phyloP scores from a whole-genome alignment of 2,113 vertebrate species.

The Steatornis caripensis region DNA sequence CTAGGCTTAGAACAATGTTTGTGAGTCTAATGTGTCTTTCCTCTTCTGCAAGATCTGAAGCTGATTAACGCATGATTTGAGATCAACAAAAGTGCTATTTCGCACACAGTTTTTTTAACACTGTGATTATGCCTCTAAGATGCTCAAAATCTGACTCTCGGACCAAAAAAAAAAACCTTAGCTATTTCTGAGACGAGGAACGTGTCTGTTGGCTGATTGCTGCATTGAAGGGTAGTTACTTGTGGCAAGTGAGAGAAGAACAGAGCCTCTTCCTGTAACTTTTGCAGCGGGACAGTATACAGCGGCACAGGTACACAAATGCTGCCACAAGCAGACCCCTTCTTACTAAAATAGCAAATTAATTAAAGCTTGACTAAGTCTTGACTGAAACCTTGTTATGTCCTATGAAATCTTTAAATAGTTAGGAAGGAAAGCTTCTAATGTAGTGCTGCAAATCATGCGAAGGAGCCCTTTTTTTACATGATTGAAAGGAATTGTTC shows the following conservation, averaged over 20 bases:
- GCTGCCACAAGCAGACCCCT: slow-evolving; percentile 47
- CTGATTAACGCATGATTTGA: not conserved
- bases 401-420: not conserved
- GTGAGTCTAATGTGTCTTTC: not conserved
- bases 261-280: slow-evolving; percentile 73
- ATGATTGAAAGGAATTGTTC: not conserved
- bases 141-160: not conserved
- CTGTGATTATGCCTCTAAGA: not conserved
- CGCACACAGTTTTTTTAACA: not conserved
- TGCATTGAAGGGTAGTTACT: slow-evolving; percentile 63
- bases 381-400: not conserved
- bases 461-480: not conserved
- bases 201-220: slow-evolving; percentile 65
- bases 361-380: not conserved
- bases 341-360: not conserved
- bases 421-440: not conserved
- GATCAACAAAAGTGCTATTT: not conserved
- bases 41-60: not conserved
- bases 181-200: slow-evolving; percentile 67
- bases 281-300: slow-evolving; percentile 68
- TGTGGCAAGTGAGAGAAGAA: slow-evolving; percentile 74
- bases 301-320: not conserved
- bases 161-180: slow-evolving; percentile 62
- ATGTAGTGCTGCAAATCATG: not conserved
- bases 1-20: not conserved